Evolutionary conservation across 2,797 vertebrate species (phyloP), one percentile per base, ranked within the genome.

Genomic region (Chaunax sp.): DNA sequence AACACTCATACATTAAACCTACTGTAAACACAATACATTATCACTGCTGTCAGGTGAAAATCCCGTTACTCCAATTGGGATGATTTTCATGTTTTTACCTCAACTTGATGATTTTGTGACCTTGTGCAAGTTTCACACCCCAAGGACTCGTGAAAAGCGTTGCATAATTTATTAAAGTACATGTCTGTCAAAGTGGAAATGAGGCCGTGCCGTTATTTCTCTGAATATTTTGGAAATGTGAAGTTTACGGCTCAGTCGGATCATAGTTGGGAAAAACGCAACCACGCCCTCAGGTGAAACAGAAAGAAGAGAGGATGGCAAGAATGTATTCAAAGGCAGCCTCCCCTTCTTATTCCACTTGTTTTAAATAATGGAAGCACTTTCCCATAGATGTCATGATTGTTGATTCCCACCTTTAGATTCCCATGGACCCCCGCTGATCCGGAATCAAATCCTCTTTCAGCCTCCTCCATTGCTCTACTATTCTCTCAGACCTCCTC

Each of bases 301-400:
- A 8, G 51, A n/a, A n/a, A n/a, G n/a, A n/a, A n/a, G n/a, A n/a
- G n/a, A 67, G 62, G 61, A 78, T 43, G 61, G 61, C 57, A 57
- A 57, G 72, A 55, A 82, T 81, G 71, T 75, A 78, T 74, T 88
- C 59, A 72, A 73, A 64, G 61, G 52, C 54, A 46, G 33, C 61
- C 68, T 57, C 43, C 49, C 40, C 58, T 64, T 77, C 61, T 53
- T 61, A 49, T 33, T 51, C 58, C 19, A 33, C 54, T 64, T 28
- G 54, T 47, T 83, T 78, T 87, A 72, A 90, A 90, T 90, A 85
- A 90, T 91, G 75, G 71, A 87, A 49, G 19, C 56, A 33, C 58
- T 78, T 84, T 88, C 69, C 63, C 80, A 72, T 51, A 52, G 66
- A 83, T 66, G 50, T 66, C 25, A 69, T 18, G 30, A 33, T 30